Conservation (phyloP, 2,888 invertebrate species). For the Ectobius pallidus region DNA sequence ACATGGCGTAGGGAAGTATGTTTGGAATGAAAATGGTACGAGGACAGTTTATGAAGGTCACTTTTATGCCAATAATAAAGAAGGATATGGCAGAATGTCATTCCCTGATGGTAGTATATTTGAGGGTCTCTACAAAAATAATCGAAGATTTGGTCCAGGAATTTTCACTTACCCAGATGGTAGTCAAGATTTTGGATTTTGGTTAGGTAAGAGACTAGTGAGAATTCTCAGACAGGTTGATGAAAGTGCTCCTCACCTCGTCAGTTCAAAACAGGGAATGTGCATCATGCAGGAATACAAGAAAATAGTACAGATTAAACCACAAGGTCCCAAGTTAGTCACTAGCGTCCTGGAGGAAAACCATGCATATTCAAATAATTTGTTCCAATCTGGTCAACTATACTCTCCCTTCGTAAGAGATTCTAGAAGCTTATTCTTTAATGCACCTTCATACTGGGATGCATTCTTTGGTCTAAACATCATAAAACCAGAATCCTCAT, state of each 20-base stretch:
- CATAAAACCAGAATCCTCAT: not conserved
- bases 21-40: constrained; percentile 52
- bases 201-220: constrained; percentile 59
- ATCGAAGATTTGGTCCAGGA: constrained; percentile 64
- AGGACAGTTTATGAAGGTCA: constrained; percentile 58
- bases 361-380: no score
- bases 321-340: no score
- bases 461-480: not conserved
- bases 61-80: constrained; percentile 60
- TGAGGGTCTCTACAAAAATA: constrained; percentile 56
- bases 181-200: constrained; percentile 62
- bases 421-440: not conserved
- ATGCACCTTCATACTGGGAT: not conserved
- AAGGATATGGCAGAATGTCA: constrained; percentile 62
- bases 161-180: constrained; percentile 56
- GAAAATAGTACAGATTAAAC: no score
- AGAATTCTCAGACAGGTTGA: constrained; percentile 49
- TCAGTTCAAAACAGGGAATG: no score
- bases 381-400: not conserved
- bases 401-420: not conserved
- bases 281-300: no score
- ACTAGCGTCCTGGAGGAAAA: no score
- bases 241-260: no score
- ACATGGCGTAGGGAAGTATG: constrained; percentile 60
- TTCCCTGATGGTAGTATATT: constrained; percentile 50